Conservation (phyloP, 2,888 invertebrate genomes). For the Zeuzera pyrina region DNA sequence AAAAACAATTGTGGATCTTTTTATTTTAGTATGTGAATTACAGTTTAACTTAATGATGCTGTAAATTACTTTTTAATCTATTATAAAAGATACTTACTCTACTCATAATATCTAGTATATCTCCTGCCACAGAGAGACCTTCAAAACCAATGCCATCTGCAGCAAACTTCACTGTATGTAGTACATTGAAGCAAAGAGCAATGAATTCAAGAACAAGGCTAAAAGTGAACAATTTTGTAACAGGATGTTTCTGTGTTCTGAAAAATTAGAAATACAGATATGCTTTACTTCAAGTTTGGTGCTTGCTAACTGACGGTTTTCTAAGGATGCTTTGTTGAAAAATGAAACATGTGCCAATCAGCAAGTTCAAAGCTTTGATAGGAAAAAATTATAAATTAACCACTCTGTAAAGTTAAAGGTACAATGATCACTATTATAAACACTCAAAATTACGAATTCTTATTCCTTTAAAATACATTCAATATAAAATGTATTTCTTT, state of each 20-base stretch:
- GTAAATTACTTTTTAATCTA: too few relatives aligned
- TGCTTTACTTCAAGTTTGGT: not conserved
- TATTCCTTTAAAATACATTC: too few relatives aligned
- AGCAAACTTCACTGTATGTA: constrained; percentile 92
- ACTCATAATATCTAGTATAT: constrained; percentile 92
- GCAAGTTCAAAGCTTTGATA: too few relatives aligned
- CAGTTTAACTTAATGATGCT: too few relatives aligned
- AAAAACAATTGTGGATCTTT: too few relatives aligned
- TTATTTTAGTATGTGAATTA: too few relatives aligned
- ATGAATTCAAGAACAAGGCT: constrained; percentile 89
- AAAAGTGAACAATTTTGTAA: constrained; percentile 91
- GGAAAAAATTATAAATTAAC: too few relatives aligned
- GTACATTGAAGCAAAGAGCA: constrained; percentile 88
- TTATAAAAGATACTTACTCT: constrained; percentile 74
- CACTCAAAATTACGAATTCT: too few relatives aligned
- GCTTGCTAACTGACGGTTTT: not conserved
- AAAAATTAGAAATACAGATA: constrained; percentile 6
- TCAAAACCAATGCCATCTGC: constrained; percentile 91
- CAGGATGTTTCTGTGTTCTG: constrained; percentile 89
- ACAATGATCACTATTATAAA: too few relatives aligned
- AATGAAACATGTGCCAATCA: too few relatives aligned
- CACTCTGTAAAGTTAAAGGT: too few relatives aligned
- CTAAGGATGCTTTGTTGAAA: not conserved
- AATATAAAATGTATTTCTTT: too few relatives aligned
- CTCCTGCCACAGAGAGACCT: constrained; percentile 87